phyloP scores from a whole-genome alignment of 2,888 invertebrate species.

The Mactromeris polynyma region DNA sequence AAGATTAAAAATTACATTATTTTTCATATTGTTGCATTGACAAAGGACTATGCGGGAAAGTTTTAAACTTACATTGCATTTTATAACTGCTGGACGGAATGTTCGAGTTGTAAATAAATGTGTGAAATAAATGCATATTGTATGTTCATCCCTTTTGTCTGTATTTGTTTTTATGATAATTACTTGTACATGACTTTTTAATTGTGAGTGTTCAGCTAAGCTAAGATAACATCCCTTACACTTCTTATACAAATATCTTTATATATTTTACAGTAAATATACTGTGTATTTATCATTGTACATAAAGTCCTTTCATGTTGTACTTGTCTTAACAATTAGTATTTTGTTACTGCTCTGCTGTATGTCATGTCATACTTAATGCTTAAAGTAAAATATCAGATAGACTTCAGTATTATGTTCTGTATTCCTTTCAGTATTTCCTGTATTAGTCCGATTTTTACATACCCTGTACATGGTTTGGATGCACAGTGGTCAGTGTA shows the following conservation, averaged over 20 bases:
- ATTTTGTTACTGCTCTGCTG: conserved; percentile 61
- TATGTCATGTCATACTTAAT: conserved; percentile 59
- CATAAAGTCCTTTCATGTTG: not conserved
- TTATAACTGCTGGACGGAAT: not conserved
- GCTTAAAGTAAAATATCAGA: conserved; percentile 66
- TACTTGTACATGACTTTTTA: conserved; percentile 1
- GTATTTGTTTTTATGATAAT: not conserved
- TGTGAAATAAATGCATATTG: not conserved
- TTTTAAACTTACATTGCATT: not conserved
- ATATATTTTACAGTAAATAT: not conserved
- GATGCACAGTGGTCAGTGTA: no score
- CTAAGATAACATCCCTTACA: not conserved
- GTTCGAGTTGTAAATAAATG: not conserved
- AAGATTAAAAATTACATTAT: no score
- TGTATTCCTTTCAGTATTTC: not conserved
- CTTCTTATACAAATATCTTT: not conserved
- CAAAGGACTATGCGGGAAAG: no score
- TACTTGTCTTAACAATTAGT: conserved; percentile 37
- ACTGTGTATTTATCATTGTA: conserved; percentile 10
- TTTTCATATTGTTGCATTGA: no score
- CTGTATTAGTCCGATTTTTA: no score
- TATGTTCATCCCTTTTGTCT: not conserved
- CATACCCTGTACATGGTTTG: no score
- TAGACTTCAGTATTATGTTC: not conserved
- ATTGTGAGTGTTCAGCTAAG: not conserved